Conservation (phyloP, 2,113 vertebrate species). For the Perca fluviatilis region DNA sequence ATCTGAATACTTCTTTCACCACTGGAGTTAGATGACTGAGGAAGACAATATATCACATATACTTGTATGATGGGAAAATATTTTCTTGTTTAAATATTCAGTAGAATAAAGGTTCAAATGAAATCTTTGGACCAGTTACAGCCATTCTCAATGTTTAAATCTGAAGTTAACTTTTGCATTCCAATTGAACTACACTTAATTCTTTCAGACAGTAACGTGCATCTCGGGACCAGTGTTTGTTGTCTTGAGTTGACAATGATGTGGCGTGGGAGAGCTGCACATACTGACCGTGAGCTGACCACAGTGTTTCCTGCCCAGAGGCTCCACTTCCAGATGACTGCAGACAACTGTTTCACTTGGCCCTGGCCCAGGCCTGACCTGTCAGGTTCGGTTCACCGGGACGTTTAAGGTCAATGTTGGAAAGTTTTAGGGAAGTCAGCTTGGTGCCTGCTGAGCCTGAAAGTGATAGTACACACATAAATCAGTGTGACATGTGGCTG, state of each 20-base stretch:
- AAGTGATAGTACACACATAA: slow-evolving; percentile 42
- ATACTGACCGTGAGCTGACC: slow-evolving; percentile 57
- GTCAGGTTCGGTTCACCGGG: slow-evolving; percentile 47
- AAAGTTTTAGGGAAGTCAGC: slow-evolving; percentile 36
- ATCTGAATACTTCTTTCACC: no score
- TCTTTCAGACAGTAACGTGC: slow-evolving; percentile 41
- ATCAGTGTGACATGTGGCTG: slow-evolving; percentile 57
- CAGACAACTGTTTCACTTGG: slow-evolving; percentile 68
- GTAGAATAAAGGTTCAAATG: neutral
- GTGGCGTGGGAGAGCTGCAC: slow-evolving; percentile 56
- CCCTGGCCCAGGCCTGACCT: slow-evolving; percentile 55
- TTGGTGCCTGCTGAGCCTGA: slow-evolving; percentile 34
- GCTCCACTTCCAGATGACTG: slow-evolving; percentile 64
- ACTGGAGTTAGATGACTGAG: neutral
- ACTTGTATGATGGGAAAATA: neutral
- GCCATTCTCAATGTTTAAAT: neutral
- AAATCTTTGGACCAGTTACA: neutral
- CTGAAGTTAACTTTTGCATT: slow-evolving; percentile 34
- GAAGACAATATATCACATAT: neutral
- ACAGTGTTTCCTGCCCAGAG: slow-evolving; percentile 36
- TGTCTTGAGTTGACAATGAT: slow-evolving; percentile 44
- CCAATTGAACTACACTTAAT: slow-evolving; percentile 19
- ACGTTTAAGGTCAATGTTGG: slow-evolving; percentile 48
- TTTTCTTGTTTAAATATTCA: neutral
- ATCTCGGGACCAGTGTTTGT: slow-evolving; percentile 24